phyloP scores from a whole-genome alignment of 2,797 vertebrate genomes.

The Anguilla anguilla region DNA sequence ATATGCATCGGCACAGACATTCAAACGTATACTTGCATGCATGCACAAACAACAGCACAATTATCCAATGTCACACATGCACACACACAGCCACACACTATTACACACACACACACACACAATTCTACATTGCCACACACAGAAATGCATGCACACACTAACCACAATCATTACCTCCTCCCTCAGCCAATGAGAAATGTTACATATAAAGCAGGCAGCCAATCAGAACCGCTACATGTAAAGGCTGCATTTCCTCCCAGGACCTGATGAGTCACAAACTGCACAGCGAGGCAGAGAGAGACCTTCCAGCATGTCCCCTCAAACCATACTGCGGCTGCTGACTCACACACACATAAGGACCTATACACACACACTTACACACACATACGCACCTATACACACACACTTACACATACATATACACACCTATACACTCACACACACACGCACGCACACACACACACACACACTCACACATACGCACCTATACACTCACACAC shows the following conservation, averaged over 20 bases:
- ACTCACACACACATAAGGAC: conserved; percentile 49
- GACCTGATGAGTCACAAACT: conserved; percentile 62
- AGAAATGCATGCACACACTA: conserved; percentile 33
- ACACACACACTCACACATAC: background rate
- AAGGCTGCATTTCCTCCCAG: conserved; percentile 58
- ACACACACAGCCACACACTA: conserved; percentile 5
- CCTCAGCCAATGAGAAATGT: background rate
- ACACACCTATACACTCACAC: background rate
- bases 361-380: background rate
- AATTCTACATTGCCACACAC: conserved; percentile 38
- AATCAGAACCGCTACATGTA: conserved; percentile 42
- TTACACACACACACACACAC: conserved; percentile 24
- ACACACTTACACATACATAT: background rate
- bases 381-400: background rate
- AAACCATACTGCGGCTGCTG: conserved; percentile 58
- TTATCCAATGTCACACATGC: background rate
- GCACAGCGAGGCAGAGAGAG: conserved; percentile 59
- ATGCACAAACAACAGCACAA: background rate
- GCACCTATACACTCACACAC: background rate
- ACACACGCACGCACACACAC: background rate
- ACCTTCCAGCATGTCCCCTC: conserved; percentile 48
- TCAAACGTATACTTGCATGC: conserved; percentile 15
- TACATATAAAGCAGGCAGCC: conserved; percentile 47
- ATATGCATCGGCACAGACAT: conserved; percentile 13
- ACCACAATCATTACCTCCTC: background rate